Evolutionary conservation across 2,113 vertebrate genomes (phyloP).

Genomic region (Poecile atricapillus): DNA sequence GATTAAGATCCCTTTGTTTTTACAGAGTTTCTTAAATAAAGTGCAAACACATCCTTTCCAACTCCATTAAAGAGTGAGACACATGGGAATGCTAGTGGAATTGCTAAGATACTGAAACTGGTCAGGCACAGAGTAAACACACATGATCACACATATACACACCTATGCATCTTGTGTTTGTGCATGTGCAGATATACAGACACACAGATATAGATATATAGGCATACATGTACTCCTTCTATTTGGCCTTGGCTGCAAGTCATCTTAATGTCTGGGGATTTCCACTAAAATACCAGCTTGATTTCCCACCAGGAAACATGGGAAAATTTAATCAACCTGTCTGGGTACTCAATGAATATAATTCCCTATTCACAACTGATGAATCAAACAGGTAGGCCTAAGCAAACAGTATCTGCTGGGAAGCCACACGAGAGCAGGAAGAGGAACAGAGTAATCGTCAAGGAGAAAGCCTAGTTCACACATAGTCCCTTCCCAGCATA

Average conservation of each 20-base stretch:
- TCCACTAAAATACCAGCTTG: constrained; percentile 36
- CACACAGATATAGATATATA: not conserved
- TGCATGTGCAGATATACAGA: not conserved
- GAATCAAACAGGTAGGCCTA: constrained; percentile 42
- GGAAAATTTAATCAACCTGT: constrained; percentile 59
- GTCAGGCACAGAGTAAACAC: not conserved
- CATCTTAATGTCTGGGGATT: constrained; percentile 9
- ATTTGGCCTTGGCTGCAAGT: not conserved
- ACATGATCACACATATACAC: not conserved
- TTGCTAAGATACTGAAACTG: not conserved
- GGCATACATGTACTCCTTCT: not conserved
- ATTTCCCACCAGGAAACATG: constrained; percentile 53
- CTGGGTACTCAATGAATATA: not conserved
- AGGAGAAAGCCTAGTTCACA: not conserved
- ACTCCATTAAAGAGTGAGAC: not conserved
- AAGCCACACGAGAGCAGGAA: not conserved
- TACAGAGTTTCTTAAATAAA: constrained; percentile 34
- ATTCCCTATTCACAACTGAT: constrained; percentile 25
- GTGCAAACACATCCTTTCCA: constrained; percentile 21
- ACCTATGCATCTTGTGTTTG: not conserved
- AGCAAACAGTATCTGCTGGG: not conserved
- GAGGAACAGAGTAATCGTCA: not conserved
- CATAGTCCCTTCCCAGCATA: not conserved
- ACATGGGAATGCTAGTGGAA: not conserved
- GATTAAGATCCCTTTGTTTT: constrained; percentile 59